Evolutionary conservation across 2,797 vertebrate genomes (phyloP).

Genomic region (Ibycter americanus): DNA sequence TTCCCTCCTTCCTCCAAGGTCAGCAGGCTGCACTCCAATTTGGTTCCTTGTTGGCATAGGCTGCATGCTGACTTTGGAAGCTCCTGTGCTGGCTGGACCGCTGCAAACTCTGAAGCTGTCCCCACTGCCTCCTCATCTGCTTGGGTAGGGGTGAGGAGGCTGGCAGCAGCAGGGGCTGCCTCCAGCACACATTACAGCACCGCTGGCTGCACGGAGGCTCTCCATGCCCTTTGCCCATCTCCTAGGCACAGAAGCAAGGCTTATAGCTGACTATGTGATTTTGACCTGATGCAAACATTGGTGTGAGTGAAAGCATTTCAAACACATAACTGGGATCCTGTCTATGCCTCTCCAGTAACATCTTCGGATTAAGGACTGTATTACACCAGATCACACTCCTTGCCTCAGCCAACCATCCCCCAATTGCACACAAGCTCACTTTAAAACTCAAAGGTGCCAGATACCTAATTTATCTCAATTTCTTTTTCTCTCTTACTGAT

Average conservation of each 20-base stretch:
- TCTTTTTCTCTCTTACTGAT: neutral
- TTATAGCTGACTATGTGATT: fast-evolving
- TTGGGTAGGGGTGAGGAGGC: neutral
- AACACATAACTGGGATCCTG: fast-evolving
- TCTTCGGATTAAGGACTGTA: neutral
- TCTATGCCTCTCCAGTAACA: neutral
- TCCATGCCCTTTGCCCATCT: neutral
- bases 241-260: neutral
- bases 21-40: neutral
- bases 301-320: neutral
- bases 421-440: neutral
- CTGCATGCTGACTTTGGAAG: neutral
- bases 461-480: neutral
- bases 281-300: neutral
- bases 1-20: neutral
- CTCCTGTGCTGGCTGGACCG: neutral
- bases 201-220: fast-evolving
- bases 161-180: neutral
- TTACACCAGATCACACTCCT: neutral
- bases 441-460: neutral
- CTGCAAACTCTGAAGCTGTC: neutral
- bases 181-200: fast-evolving
- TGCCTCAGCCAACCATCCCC: neutral
- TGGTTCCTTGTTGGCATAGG: neutral
- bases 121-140: neutral